Percentiles rank a stretch among this genome's conserved stretches.
Conservation (phyloP, 2,888 invertebrate genomes). For the Cheilosia grossa region DNA sequence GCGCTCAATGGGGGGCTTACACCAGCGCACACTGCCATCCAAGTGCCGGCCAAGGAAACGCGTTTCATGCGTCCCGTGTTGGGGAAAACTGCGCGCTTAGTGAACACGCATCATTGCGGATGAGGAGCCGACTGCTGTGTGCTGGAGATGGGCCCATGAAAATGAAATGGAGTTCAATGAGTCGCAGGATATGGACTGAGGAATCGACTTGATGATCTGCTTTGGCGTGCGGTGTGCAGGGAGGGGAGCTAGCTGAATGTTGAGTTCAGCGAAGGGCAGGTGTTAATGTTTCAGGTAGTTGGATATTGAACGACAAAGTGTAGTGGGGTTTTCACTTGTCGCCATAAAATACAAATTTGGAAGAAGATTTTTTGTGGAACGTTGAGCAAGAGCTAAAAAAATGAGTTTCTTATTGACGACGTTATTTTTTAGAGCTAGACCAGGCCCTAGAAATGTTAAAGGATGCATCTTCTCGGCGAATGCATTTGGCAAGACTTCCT, state of each 20-base stretch:
- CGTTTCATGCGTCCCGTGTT: conserved; percentile 41
- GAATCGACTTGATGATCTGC: conserved; percentile 18
- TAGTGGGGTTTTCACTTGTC: not conserved
- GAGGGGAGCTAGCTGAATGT: not conserved
- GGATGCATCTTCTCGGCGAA: too few species aligned
- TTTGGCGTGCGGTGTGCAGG: not conserved
- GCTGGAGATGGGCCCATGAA: not conserved
- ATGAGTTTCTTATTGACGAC: fast-evolving
- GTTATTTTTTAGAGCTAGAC: too few species aligned
- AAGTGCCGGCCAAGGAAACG: not conserved
- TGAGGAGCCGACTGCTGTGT: not conserved
- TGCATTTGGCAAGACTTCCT: too few species aligned
- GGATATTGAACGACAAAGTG: not conserved
- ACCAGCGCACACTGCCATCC: conserved; percentile 40
- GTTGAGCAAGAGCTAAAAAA: not conserved
- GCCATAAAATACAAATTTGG: too few species aligned
- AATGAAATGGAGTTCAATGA: conserved; percentile 19
- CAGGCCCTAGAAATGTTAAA: too few species aligned
- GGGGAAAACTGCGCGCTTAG: conserved; percentile 26
- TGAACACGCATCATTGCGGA: conserved; percentile 49
- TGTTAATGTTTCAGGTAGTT: conserved; percentile 6
- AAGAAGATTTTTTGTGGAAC: too few species aligned
- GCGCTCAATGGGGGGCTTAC: conserved; percentile 76
- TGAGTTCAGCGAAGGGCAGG: conserved; percentile 5
- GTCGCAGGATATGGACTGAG: conserved; percentile 8